Evolutionary conservation across 2,797 vertebrate genomes (phyloP).

Genomic region (Rhyacichthys aspro): DNA sequence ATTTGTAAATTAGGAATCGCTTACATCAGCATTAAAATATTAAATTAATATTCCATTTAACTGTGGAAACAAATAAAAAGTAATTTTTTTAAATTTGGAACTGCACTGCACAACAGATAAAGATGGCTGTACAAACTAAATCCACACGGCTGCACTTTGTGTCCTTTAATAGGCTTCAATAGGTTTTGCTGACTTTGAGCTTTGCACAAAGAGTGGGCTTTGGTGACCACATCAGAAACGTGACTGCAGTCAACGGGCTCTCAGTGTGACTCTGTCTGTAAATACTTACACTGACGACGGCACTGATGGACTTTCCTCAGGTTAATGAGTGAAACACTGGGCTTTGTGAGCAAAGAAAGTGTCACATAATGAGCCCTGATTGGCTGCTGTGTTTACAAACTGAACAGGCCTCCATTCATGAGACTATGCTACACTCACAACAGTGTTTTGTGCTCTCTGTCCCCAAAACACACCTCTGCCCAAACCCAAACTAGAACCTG

Average conservation of each 20-base stretch:
- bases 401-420: constrained; percentile 61
- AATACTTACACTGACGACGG: neutral
- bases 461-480: constrained; percentile 13
- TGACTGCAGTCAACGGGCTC: neutral
- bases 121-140: neutral
- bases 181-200: constrained; percentile 45
- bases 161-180: constrained; percentile 28
- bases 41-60: too few species aligned
- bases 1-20: too few species aligned
- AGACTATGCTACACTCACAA: constrained; percentile 59
- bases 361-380: constrained; percentile 33
- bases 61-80: too few species aligned
- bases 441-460: constrained; percentile 50
- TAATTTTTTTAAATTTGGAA: too few species aligned
- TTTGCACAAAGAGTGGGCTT: constrained; percentile 49
- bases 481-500: constrained; percentile 4
- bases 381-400: constrained; percentile 29
- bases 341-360: constrained; percentile 2
- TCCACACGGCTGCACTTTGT: constrained; percentile 16
- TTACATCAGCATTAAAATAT: too few species aligned
- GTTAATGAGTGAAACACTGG: neutral
- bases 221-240: neutral
- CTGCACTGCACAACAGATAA: too few species aligned
- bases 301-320: neutral
- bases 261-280: neutral